These are phyloP conservation scores for Lagodon rhomboides DNA, from an alignment of 2,797 vertebrate genomes.

Conservation along the genomic window DNA sequence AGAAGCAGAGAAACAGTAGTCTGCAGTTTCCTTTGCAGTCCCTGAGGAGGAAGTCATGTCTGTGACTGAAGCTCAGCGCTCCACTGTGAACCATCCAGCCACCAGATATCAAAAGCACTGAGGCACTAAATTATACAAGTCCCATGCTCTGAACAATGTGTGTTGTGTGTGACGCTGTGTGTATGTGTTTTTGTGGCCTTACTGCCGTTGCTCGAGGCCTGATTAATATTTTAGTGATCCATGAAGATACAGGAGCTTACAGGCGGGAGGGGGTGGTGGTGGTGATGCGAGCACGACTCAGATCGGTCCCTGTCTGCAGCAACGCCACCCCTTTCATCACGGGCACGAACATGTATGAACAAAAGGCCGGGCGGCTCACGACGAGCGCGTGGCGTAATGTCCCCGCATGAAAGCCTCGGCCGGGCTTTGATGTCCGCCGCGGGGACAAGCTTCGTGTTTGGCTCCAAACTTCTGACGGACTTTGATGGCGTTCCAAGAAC, in stretches of 20 bases:
- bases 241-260: slow-evolving; percentile 59
- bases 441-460: slow-evolving; percentile 47
- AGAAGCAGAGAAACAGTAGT: slow-evolving; percentile 5
- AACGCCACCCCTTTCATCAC: slow-evolving; percentile 65
- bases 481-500: slow-evolving; percentile 62
- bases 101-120: slow-evolving; percentile 64
- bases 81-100: slow-evolving; percentile 41
- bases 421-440: slow-evolving; percentile 67
- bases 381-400: slow-evolving; percentile 24
- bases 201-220: slow-evolving; percentile 38
- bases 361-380: slow-evolving; percentile 54
- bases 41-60: slow-evolving; percentile 44
- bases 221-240: slow-evolving; percentile 77
- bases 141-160: slow-evolving; percentile 34
- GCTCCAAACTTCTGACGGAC: slow-evolving; percentile 43
- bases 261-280: slow-evolving; percentile 11
- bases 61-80: slow-evolving; percentile 43
- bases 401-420: slow-evolving; percentile 50
- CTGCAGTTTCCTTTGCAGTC: slow-evolving; percentile 45
- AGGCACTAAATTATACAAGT: slow-evolving; percentile 73
- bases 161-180: slow-evolving; percentile 3
- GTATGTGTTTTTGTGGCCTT: slow-evolving; percentile 45
- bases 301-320: slow-evolving; percentile 38
- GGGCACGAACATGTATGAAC: slow-evolving; percentile 64
- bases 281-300: slow-evolving; percentile 34